Evolutionary conservation across 2,113 vertebrate genomes (phyloP), one percentile per base, ranked within the genome.

Genomic region (Acanthochromis polyacanthus): DNA sequence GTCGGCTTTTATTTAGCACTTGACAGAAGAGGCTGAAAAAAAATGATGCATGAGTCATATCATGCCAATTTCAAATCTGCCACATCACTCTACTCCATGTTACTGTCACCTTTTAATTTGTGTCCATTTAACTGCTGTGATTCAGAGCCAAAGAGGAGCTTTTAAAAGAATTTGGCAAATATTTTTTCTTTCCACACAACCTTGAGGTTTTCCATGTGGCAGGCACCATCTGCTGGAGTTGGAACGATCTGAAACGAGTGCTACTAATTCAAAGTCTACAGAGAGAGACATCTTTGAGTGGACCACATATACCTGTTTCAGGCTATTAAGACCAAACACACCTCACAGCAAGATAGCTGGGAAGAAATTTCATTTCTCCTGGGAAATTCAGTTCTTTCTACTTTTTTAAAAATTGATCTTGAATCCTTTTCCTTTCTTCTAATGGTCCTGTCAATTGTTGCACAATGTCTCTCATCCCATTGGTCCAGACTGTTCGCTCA

Each of bases 161-260:
- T 71, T 22, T 8, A 16, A 75, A 36, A 3, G 48, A 79, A 20
- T 1, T 16, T 66, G 32, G 52, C 51, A 23, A 60, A 67, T 72
- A 7, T 10, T 72, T 43, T 66, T 64, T 80, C 61, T 50, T 80
- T 60, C 51, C 30, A 66, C 32, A 78, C 46, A 1, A 71, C 45
- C 52, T 69, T 76, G 9, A 71, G 52, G 40, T 43, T 81, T 3
- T 28, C 36, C 58, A 63, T 67, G 71, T 69, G 67, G 75, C 78
- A 78, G 38, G 59, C 67, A 81, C 71, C 81, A 83, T 86, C 71
- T 85, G 69, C 69, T 74, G 69, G 51, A 71, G 59, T 59, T 56
- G n/a, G 48, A 69, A 66, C 68, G 12, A 76, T 86, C 23, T 63
- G 2, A 5, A 70, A 43, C 23, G 51, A 12, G 36, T 50, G 62